Evolutionary conservation across 2,113 vertebrate species (phyloP), one percentile per base, ranked within the genome.

Genomic region (Manacus vitellinus): DNA sequence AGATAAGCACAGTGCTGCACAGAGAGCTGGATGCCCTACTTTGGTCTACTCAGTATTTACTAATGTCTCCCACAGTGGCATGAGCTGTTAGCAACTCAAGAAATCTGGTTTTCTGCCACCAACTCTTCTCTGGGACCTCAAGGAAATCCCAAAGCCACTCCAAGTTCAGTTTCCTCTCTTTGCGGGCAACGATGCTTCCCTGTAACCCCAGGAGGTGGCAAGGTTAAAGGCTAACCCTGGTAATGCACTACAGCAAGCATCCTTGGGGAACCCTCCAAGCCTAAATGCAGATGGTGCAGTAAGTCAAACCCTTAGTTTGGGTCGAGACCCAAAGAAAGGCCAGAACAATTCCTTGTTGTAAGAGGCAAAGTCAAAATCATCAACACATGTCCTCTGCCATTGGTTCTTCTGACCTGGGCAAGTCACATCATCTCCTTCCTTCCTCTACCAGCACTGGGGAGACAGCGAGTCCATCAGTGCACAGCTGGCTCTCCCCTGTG

Each of bases 51-150:
- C 59, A 62, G 24, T 51, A 58, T 88, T 92, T 95, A 95, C 76
- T 92, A 80, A 80, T 51, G 59, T 81, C 79, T 89, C 65, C 83
- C 6, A 4, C 79, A 95, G 85, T 95, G 94, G 79, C 72, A 94
- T 37, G 71, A 95, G 67, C 71, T 78, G 72, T 92, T 66, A 85
- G 62, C 89, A 94, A 24, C 74, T 71, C 59, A 73, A 82, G 68
- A 86, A 88, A 55, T 73, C 39, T 86, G 68, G 23, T 89, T 93
- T 92, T 93, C 85, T 93, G 88, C 85, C 68, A 93, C 90, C 82
- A 65, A 39, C 35, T 85, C 81, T 79, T 71, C 58, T 70, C 63
- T 88, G 62, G 63, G 37, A 77, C 74, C 43, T 85, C 66, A 81
- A 82, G 74, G n/a, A 94, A 93, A 95, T 87, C 92, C 51, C 66